Evolutionary conservation across 2,113 vertebrate genomes (phyloP), one percentile per base, ranked within the genome.

Genomic region (Centropus bengalensis): DNA sequence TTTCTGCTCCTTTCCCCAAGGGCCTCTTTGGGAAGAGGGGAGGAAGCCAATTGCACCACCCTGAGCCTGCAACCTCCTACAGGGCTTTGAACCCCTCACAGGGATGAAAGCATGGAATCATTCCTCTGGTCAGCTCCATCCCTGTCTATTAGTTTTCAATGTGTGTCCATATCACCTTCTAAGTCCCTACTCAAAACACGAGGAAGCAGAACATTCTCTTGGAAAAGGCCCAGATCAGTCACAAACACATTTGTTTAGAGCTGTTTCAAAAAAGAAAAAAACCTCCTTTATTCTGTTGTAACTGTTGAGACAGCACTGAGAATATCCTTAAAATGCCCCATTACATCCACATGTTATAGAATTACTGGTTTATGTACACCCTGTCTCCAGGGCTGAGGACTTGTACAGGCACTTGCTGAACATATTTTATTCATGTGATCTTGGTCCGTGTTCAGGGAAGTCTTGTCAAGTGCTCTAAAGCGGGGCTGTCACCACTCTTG

Each of bases 1-100:
- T 44, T 19, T 5, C 0, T 0, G 0, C 23, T 44, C 23, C 30
- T 14, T 78, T 32, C 45, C 47, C 62, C 62, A 10, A 62, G 23
- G 20, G 5, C 14, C 27, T 13, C 36, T 49, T 52, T n/a, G 56
- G 42, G 36, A 85, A 82, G 36, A 27, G 5, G 18, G 33, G 10
- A 81, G 21, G 36, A 56, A 38, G 52, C 51, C 18, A 12, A 19
- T 38, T 16, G 36, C 22, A 91, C 11, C 62, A 24, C 5, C 11
- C 23, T 1, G 20, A 22, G 0, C 13, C 51, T 17, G 76, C 36
- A 52, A 16, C 30, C 38, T 16, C 12, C 30, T 40, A 21, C 33
- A 58, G 30, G 23, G 24, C 9, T 76, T 32, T 76, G 21, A 14
- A 86, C 38, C 32, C 45, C 58, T 36, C 40, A 6, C 7, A 12